Base-by-base conservation (phyloP, 2,797 vertebrate genomes). In the Cyprinodon diabolis region DNA sequence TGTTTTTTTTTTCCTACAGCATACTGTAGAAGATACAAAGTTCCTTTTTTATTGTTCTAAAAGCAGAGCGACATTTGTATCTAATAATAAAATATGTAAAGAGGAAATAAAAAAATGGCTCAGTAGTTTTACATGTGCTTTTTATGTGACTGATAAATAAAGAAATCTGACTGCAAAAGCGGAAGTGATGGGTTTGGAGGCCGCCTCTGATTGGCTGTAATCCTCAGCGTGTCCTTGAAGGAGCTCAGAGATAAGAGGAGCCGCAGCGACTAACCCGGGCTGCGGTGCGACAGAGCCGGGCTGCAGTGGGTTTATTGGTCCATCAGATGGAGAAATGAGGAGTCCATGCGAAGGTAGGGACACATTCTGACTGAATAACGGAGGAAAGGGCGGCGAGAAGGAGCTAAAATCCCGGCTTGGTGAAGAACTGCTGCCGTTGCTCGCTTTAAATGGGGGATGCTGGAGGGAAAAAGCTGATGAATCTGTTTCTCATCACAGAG, bases 1-100 rank as follows among this genome's bases (percentile, higher is more conserved):
- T 30, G 25, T 30, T 30, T 30, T 30, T 30, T 30, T 30, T 30
- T 30, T 30, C 30, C 30, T 30, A 30, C 30, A 30, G 30, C 30
- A 30, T 30, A 30, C 30, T 30, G 30, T 30, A 43, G 40, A 43
- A 43, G 6, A 1, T 40, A 19, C 10, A 40, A 62, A 21, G 4
- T 62, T 40, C 4, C 60, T 43, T 43, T 43, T 43, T 43, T 43
- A 43, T 19, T 19, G 17, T 68, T 19, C 21, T 14, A 30, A 58
- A 37, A 40, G 35, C 9, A 52, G 19, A 6, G 21, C 35, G 17
- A 4, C 68, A 3, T 40, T 63, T 75, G 25, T 78, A 71, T 83
- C 84, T 82, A 62, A 75, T 74, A 63, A 60, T 73, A 52, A 47
- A 78, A 54, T 3, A 45, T 68, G 57, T 43, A 71, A 43, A 67